A percentile compares a stretch with the other conserved stretches of the same genome.
These are phyloP conservation scores for Siniperca chuatsi DNA, from an alignment of 2,113 vertebrate genomes.

Conservation along the genomic window DNA sequence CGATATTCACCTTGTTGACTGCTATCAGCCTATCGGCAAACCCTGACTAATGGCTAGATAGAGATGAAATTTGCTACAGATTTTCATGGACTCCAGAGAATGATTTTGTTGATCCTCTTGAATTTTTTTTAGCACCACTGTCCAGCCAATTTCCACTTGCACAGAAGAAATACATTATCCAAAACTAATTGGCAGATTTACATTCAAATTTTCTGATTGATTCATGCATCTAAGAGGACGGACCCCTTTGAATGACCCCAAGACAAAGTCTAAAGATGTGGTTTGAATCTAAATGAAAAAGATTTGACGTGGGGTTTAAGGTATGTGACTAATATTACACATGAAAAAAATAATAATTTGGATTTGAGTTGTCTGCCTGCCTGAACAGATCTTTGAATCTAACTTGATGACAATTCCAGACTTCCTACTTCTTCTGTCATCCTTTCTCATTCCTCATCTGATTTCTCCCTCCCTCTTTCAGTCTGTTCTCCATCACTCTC, in stretches of 20 bases:
- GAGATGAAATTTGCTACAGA: neutral
- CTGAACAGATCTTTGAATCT: neutral
- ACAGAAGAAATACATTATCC: neutral
- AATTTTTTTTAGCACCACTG: neutral
- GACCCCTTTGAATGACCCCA: neutral
- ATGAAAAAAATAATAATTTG: neutral
- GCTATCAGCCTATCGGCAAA: too few species aligned
- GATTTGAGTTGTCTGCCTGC: neutral
- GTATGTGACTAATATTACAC: neutral
- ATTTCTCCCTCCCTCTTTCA: constrained; percentile 33
- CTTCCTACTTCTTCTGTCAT: constrained; percentile 14
- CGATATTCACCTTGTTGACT: too few species aligned
- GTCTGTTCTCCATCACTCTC: constrained; percentile 47
- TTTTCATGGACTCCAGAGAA: neutral
- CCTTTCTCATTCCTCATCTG: constrained; percentile 14
- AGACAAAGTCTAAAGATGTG: neutral
- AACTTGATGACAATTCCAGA: constrained; percentile 20
- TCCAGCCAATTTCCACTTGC: neutral
- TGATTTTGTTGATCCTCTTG: neutral
- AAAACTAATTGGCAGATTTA: neutral
- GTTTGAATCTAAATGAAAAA: neutral
- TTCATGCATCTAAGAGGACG: neutral
- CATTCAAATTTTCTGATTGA: neutral
- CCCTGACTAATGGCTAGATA: neutral
- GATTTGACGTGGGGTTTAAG: neutral